Evolutionary conservation across 2,113 vertebrate species (phyloP), one percentile per base, ranked within the genome.

Genomic region (Drymodes brunneopygia): DNA sequence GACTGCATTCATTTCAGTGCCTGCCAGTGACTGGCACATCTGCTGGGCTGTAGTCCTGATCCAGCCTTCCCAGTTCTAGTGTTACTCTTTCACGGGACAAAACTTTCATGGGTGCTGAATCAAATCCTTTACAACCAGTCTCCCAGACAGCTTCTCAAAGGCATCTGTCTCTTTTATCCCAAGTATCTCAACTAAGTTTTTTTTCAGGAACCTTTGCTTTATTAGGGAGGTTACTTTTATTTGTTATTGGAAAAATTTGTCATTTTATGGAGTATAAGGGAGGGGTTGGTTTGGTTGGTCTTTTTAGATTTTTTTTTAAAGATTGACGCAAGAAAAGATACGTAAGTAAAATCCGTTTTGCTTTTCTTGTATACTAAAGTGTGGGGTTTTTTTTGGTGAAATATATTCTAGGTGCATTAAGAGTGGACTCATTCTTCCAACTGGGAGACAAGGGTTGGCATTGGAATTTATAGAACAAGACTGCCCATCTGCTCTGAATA

Each of bases 1-100:
- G 44, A 47, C 42, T 58, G 11, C 60, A 33, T 79, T 86, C 38
- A 24, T 94, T 92, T 93, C 84, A 67, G 93, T 95, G 96, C 95
- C 90, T 95, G 77, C 58, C 73, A 86, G 75, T 69, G 69, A 40
- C 82, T 80, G 61, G 42, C 74, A 21, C 0, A 0, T 47, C 91
- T 70, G 2, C 50, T 67, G 81, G 47, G 19, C 75, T 61, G 10
- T 38, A 60, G 65, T 64, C 60, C 66, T 87, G 54, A 79, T 45
- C 53, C 67, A 90, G n/a, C 40, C 64, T 86, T 69, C 44, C 27
- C 57, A 51, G 47, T 78, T 82, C 79, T 77, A 69, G 69, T 74
- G 35, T 66, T 86, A 18, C 24, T 88, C 15, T 92, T 77, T 86
- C 58, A 66, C 38, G 91, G 78, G 42, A 58, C 29, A 77, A 50